Conservation (phyloP, 2,113 vertebrate genomes). For the Calidris pygmaea region DNA sequence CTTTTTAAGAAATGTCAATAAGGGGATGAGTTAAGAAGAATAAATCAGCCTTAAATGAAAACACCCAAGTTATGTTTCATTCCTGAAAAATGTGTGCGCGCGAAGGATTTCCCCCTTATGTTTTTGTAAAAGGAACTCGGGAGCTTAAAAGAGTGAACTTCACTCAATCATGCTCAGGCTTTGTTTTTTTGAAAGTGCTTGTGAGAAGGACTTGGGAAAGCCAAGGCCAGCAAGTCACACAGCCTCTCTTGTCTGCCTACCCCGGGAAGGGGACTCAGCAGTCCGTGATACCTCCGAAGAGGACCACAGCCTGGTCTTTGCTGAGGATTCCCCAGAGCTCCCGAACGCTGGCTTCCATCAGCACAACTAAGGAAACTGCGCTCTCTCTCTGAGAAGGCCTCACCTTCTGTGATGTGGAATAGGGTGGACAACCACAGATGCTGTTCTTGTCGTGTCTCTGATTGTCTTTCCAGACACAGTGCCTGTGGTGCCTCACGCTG, state of each 20-base stretch:
- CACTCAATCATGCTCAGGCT: background rate
- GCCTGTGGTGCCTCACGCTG: fast-evolving
- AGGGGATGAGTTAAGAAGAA: background rate
- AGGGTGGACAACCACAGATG: background rate
- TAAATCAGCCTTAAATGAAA: background rate
- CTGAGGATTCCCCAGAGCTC: background rate
- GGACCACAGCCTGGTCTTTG: background rate
- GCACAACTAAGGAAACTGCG: background rate
- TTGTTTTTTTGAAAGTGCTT: background rate
- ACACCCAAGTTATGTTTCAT: background rate
- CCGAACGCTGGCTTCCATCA: fast-evolving
- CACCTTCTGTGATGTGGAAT: background rate
- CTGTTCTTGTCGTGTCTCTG: background rate
- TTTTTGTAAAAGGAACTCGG: background rate
- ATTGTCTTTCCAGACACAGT: background rate
- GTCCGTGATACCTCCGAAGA: background rate
- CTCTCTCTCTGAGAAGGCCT: background rate
- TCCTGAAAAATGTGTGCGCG: background rate
- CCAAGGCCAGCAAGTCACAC: background rate
- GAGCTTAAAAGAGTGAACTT: background rate
- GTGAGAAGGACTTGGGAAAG: fast-evolving
- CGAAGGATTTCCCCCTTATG: background rate
- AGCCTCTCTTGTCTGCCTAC: background rate
- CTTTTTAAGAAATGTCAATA: background rate
- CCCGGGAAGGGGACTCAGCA: background rate